phyloP scores from a whole-genome alignment of 2,113 vertebrate species.

The Herpailurus yagouaroundi region DNA sequence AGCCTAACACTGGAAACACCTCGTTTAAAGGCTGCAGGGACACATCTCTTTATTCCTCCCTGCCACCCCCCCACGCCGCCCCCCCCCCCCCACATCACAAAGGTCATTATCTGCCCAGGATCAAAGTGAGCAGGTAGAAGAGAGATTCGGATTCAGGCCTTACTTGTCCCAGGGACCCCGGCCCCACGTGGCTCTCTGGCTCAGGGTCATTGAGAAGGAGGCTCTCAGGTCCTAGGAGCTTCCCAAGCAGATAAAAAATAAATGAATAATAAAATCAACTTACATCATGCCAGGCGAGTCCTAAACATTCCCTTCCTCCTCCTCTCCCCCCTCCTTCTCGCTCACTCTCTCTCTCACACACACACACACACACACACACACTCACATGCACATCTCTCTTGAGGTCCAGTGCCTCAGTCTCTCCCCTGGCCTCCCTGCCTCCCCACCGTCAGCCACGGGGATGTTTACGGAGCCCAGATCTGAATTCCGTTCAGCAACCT shows the following conservation, averaged over 20 bases:
- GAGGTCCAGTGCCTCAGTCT: not conserved
- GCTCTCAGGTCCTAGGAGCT: not conserved
- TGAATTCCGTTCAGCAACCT: not conserved
- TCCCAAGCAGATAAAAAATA: not conserved
- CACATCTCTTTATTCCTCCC: not conserved
- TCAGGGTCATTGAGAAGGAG: not conserved
- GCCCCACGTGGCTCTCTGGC: not conserved
- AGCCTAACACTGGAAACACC: not conserved
- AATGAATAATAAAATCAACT: not conserved
- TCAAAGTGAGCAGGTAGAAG: not conserved
- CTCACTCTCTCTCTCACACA: not conserved
- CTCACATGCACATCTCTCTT: not conserved
- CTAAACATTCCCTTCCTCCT: not conserved
- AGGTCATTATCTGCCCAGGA: not conserved
- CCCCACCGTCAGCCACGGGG: not conserved
- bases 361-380: not conserved
- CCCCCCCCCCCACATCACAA: not conserved
- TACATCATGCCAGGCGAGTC: not conserved
- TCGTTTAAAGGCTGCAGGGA: not conserved
- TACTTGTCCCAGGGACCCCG: not conserved
- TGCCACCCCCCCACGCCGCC: rapidly evolving
- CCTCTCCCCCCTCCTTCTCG: not conserved
- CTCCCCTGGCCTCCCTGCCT: not conserved
- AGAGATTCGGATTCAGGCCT: not conserved
- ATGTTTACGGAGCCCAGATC: not conserved